phyloP scores from a whole-genome alignment of 2,797 vertebrate genomes.

The Lithobates pipiens region DNA sequence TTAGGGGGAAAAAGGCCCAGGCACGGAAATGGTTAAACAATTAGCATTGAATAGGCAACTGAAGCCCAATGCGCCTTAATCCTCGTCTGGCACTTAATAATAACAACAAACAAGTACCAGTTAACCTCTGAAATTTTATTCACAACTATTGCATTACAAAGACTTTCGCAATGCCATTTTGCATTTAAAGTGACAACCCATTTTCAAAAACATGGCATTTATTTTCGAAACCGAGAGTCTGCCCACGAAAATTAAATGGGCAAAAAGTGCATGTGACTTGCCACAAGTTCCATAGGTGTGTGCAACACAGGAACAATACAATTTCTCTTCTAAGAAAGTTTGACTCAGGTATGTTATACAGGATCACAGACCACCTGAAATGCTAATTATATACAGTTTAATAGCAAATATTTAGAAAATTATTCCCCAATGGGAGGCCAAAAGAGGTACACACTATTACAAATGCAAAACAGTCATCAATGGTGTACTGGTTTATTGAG shows the following conservation, averaged over 20 bases:
- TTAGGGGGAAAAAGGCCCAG: no score
- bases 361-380: constrained; percentile 56
- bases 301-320: constrained; percentile 36
- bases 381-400: constrained; percentile 61
- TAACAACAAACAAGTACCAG: constrained; percentile 28
- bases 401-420: constrained; percentile 66
- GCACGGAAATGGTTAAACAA: neutral
- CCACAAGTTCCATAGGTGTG: constrained; percentile 3
- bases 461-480: constrained; percentile 75
- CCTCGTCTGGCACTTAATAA: neutral
- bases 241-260: constrained; percentile 60
- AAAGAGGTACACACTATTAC: constrained; percentile 72
- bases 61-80: neutral
- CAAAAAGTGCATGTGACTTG: constrained; percentile 33
- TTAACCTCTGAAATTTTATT: constrained; percentile 82
- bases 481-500: constrained; percentile 77
- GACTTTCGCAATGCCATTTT: constrained; percentile 83
- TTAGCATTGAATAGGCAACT: neutral
- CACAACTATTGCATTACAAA: constrained; percentile 94
- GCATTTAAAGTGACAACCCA: constrained; percentile 89
- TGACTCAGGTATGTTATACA: constrained; percentile 47
- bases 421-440: constrained; percentile 30
- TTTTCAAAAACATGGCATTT: constrained; percentile 76
- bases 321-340: constrained; percentile 7
- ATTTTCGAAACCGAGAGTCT: constrained; percentile 55